phyloP scores from a whole-genome alignment of 1,140 invertebrate species.

The Calephelis nemesis region DNA sequence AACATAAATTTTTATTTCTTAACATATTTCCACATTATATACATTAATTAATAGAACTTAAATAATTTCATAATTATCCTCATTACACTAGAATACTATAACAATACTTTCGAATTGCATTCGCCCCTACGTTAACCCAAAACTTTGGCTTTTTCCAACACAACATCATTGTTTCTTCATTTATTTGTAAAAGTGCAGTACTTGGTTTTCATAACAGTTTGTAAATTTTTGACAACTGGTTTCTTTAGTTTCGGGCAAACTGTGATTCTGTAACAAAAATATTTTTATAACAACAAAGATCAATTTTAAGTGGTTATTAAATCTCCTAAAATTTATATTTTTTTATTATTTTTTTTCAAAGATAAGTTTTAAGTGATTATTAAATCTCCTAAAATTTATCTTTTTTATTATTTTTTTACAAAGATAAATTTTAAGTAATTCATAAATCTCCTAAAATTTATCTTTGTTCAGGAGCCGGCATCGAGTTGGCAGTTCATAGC shows the following conservation, averaged over 20 bases:
- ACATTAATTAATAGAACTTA: conserved; percentile 16
- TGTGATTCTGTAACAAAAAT: conserved; percentile 76
- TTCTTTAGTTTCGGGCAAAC: conserved; percentile 80
- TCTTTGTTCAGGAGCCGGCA: too few species aligned
- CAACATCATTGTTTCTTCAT: background rate
- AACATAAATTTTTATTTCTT: background rate
- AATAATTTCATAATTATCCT: conserved; percentile 20
- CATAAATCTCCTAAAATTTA: too few species aligned
- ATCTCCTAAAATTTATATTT: too few species aligned
- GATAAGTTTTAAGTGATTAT: too few species aligned
- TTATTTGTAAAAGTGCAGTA: conserved; percentile 57
- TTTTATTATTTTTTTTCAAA: too few species aligned
- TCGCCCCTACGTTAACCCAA: background rate
- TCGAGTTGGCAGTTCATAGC: too few species aligned
- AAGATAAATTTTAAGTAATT: too few species aligned
- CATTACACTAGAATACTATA: conserved; percentile 51
- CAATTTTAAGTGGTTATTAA: too few species aligned
- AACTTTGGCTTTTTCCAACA: background rate
- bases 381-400: too few species aligned
- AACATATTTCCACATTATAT: conserved; percentile 3
- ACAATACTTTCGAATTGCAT: conserved; percentile 56
- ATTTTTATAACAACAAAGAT: too few species aligned
- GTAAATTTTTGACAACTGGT: conserved; percentile 78
- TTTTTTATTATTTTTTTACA: too few species aligned
- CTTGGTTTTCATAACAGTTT: conserved; percentile 77